phyloP scores from a whole-genome alignment of 2,888 invertebrate species.

The Masnerella sp. region DNA sequence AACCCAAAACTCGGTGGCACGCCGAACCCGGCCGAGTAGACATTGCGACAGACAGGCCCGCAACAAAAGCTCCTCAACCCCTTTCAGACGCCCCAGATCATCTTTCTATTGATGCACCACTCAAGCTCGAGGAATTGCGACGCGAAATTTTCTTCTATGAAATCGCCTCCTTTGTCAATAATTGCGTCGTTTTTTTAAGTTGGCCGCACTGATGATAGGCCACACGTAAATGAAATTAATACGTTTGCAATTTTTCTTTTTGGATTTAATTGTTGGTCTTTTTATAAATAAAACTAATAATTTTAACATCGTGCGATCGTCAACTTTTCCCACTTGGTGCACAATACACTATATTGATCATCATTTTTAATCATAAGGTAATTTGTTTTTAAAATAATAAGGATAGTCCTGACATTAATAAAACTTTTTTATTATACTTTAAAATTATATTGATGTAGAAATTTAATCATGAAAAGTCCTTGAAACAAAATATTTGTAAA shows the following conservation, averaged over 20 bases:
- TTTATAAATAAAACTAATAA: too few relatives aligned
- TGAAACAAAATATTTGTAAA: too few relatives aligned
- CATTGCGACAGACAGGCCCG: conserved; percentile 72
- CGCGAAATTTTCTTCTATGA: conserved; percentile 52
- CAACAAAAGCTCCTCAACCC: conserved; percentile 67
- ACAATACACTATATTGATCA: too few relatives aligned
- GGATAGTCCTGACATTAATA: too few relatives aligned
- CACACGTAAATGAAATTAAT: conserved; percentile 21
- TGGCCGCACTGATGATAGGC: conserved; percentile 13
- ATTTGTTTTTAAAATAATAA: too few relatives aligned
- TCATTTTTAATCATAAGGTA: too few relatives aligned
- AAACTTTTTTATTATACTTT: too few relatives aligned
- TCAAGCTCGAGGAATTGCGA: conserved; percentile 56
- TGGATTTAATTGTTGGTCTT: too few relatives aligned
- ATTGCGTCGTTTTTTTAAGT: conserved; percentile 24
- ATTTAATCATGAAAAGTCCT: too few relatives aligned
- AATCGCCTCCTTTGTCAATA: conserved; percentile 39
- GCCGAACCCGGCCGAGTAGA: conserved; percentile 52
- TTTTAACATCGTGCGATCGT: too few relatives aligned
- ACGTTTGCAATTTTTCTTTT: background rate
- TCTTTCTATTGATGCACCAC: conserved; percentile 73
- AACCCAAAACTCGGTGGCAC: conserved; percentile 70
- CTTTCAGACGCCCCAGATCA: conserved; percentile 66
- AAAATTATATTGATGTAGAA: too few relatives aligned
- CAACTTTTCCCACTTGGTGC: too few relatives aligned